Percentiles rank a stretch among this genome's conserved stretches.
These are phyloP conservation scores for Diaperis boleti DNA, from an alignment of 2,888 invertebrate genomes.

Conservation along the genomic window DNA sequence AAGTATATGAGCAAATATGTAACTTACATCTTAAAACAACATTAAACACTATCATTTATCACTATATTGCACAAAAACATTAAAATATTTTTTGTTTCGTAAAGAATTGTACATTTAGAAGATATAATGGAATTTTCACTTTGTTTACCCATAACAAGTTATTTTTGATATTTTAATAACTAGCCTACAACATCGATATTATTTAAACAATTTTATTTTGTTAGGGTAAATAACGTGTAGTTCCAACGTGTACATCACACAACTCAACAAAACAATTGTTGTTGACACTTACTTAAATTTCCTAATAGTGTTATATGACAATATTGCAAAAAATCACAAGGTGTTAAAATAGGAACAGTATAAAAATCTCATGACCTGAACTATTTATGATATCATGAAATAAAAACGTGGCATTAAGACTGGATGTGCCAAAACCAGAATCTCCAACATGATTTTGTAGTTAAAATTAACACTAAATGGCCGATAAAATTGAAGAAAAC, in stretches of 20 bases:
- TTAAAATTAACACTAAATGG: constrained; percentile 36
- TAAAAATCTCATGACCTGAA: constrained; percentile 31
- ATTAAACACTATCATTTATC: constrained; percentile 47
- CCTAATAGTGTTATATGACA: constrained; percentile 12
- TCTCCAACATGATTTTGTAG: constrained; percentile 32
- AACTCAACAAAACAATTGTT: constrained; percentile 15
- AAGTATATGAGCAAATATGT: constrained; percentile 45
- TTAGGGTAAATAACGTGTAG: constrained; percentile 22
- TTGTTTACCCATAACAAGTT: constrained; percentile 23
- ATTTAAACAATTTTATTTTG: constrained; percentile 22
- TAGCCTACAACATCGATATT: constrained; percentile 30
- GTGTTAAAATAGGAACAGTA: constrained; percentile 41
- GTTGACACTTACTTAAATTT: constrained; percentile 13
- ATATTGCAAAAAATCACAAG: constrained; percentile 42
- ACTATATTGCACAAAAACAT: constrained; percentile 49
- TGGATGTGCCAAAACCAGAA: constrained; percentile 1
- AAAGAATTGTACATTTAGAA: constrained; percentile 36
- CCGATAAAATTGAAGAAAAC: constrained; percentile 33
- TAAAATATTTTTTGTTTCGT: constrained; percentile 41
- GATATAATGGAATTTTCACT: constrained; percentile 32
- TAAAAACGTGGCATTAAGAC: not conserved
- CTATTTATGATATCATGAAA: too few species aligned
- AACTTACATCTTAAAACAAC: constrained; percentile 50
- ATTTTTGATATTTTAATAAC: constrained; percentile 29
- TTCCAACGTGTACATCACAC: constrained; percentile 27